A percentile compares a stretch with the other conserved stretches of the same genome.
Evolutionary conservation across 1,140 invertebrate species (phyloP).

Genomic region (Cydia pomonella): DNA sequence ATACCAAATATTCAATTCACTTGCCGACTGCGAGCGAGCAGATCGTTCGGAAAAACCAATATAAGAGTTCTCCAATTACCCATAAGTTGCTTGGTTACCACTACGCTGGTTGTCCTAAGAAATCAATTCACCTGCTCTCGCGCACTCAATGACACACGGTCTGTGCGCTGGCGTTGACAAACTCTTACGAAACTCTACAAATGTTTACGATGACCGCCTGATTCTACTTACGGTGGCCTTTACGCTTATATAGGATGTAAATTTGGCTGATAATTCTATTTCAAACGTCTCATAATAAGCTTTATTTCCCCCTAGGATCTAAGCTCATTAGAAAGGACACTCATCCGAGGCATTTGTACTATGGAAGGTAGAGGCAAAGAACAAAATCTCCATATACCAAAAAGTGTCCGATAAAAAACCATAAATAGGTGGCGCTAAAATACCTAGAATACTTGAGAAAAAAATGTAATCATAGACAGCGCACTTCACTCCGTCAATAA

Average conservation of each 20-base stretch:
- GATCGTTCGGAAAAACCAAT: too few species aligned
- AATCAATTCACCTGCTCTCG: not conserved
- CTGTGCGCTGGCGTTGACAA: slow-evolving; percentile 11
- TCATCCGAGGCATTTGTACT: too few species aligned
- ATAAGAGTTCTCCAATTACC: too few species aligned
- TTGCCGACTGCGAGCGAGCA: not conserved
- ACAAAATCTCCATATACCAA: too few species aligned
- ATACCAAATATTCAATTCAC: not conserved
- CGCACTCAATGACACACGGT: not conserved
- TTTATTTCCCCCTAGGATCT: not conserved
- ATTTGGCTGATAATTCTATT: not conserved
- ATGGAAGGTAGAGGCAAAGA: too few species aligned
- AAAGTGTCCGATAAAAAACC: too few species aligned
- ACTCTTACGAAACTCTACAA: slow-evolving; percentile 22
- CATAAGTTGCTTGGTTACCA: too few species aligned
- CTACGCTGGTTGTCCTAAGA: not conserved
- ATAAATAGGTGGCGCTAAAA: too few species aligned
- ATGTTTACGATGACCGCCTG: not conserved
- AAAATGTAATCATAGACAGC: too few species aligned
- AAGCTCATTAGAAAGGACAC: too few species aligned
- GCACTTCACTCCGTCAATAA: too few species aligned
- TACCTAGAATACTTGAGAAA: too few species aligned
- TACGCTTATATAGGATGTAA: not conserved
- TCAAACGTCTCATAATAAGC: not conserved
- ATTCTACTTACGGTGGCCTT: not conserved